Evolutionary conservation across 2,888 invertebrate species (phyloP).

Genomic region (Drosophila pseudotalamancana): DNA sequence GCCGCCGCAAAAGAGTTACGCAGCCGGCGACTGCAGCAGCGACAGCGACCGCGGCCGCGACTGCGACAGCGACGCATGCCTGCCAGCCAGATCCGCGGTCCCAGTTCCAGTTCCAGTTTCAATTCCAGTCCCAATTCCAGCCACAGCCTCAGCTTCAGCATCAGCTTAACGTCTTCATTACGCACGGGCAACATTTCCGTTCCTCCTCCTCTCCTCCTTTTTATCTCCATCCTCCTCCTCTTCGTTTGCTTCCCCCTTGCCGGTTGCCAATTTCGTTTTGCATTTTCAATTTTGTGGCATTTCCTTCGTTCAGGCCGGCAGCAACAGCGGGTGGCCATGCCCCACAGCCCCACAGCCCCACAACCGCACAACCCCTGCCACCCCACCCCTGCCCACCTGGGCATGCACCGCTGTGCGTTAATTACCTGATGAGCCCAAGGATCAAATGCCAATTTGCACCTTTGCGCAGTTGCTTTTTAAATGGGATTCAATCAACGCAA

Average conservation of each 20-base stretch:
- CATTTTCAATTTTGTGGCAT: slow-evolving; percentile 79
- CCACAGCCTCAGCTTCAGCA: slow-evolving; percentile 16
- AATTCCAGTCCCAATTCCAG: slow-evolving; percentile 3
- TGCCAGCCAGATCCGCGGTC: slow-evolving; percentile 39
- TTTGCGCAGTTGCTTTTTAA: neutral
- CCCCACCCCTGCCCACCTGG: neutral
- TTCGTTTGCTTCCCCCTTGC: slow-evolving; percentile 18
- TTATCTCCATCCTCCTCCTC: too few relatives aligned
- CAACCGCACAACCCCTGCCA: neutral
- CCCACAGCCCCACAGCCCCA: neutral
- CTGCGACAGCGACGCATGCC: slow-evolving; percentile 63
- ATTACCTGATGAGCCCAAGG: slow-evolving; percentile 63
- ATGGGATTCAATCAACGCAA: slow-evolving; percentile 28
- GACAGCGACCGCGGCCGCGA: slow-evolving; percentile 25
- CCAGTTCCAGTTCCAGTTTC: slow-evolving; percentile 1
- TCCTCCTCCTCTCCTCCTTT: too few relatives aligned
- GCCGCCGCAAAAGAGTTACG: slow-evolving; percentile 76
- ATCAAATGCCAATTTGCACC: slow-evolving; percentile 57
- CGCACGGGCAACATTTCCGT: slow-evolving; percentile 67
- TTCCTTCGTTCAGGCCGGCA: slow-evolving; percentile 52
- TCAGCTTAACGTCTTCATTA: slow-evolving; percentile 77
- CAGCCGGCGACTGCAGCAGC: slow-evolving; percentile 41
- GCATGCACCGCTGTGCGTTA: slow-evolving; percentile 47
- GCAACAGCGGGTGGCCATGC: slow-evolving; percentile 62
- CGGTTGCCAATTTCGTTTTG: slow-evolving; percentile 75